Evolutionary conservation across 1,140 invertebrate genomes (phyloP), one percentile per base, ranked within the genome.

Genomic region (Drosophila kanapiae): DNA sequence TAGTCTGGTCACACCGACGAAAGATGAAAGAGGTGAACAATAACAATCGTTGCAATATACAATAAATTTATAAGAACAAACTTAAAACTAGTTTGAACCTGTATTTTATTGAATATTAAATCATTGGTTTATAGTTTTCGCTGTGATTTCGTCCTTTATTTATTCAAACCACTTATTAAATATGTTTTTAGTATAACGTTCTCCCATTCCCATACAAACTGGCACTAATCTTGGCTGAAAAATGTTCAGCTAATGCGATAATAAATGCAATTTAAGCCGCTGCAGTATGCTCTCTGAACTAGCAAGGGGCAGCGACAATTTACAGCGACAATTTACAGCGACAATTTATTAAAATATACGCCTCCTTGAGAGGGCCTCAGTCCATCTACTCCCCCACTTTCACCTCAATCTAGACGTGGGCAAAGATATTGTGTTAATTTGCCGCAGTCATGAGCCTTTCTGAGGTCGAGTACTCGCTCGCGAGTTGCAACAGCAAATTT

Each of bases 341-440:
- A 84, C 71, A 84, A 76, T 86, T 86, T 84, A 78, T 78, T 78
- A 86, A 80, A 82, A 65, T 78, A 65, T 78, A 67, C 45, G 42
- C 37, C 65, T 29, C 48, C 16, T 33, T n/a, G 18, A n/a, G 51
- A 60, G 48, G 58, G 42, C 27, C 51, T 49, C 70, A 35, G 40
- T 37, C 60, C 33, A 31, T 6, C 16, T 51, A 48, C 33, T 16
- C 27, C 54, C n/a, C 18, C 45, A 10, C 18, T 37, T 61, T 33
- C 29, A 23, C 16, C 27, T 48, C 37, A 60, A 68, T 69, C 65
- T 69, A 47, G 29, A 62, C 42, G 45, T 49, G 7, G 38, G 51
- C 75, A 59, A 86, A 88, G 84, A 77, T 86, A 71, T 83, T 86
- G 83, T 86, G 83, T 86, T 86, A 86, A 86, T 86, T 88, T 86